Base-by-base conservation (phyloP, 2,113 vertebrate species). In the Myrmophylax atrothorax region DNA sequence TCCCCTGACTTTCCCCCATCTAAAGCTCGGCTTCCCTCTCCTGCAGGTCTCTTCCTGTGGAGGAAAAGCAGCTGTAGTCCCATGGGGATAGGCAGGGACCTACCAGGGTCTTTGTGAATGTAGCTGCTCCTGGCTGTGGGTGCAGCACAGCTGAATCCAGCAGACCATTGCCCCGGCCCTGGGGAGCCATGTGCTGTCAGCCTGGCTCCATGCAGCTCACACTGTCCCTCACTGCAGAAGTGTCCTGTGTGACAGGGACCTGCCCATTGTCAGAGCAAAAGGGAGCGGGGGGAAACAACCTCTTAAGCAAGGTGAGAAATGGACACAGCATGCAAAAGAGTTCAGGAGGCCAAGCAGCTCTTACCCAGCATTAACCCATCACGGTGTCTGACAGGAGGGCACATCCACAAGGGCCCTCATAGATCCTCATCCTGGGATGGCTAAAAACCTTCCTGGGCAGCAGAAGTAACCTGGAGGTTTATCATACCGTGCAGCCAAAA, bases 1-100 rank as follows among this genome's bases (percentile, higher is more conserved):
- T 14, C 11, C 13, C 18, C 18, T 1, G 4, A 28, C 38, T 2
- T 46, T 35, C 17, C 74, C 11, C 9, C 0, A 0, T 18, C 33
- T 6, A n/a, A 73, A 55, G 29, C 29, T 42, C 49, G 25, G 24
- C 59, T 59, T 53, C 42, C 14, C 26, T 60, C n/a, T 40, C 59
- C 55, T 42, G 35, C 23, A 64, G 66, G 18, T 56, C 38, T 73
- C 18, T 64, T 56, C 40, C 31, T 1, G 3, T 26, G 7, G 24
- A 10, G 49, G 13, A 50, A 59, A 68, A 68, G 47, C 67, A 77
- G 49, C 59, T 6, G 2, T 46, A 58, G 23, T 7, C 35, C 35
- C 1, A 0, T n/a, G 59, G 50, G 72, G 40, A 38, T 31, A 53
- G n/a, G 68, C 58, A 80, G 73, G 38, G 58, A 28, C 35, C 23